phyloP scores from a whole-genome alignment of 2,888 invertebrate species.

The Chydorus sphaericus region DNA sequence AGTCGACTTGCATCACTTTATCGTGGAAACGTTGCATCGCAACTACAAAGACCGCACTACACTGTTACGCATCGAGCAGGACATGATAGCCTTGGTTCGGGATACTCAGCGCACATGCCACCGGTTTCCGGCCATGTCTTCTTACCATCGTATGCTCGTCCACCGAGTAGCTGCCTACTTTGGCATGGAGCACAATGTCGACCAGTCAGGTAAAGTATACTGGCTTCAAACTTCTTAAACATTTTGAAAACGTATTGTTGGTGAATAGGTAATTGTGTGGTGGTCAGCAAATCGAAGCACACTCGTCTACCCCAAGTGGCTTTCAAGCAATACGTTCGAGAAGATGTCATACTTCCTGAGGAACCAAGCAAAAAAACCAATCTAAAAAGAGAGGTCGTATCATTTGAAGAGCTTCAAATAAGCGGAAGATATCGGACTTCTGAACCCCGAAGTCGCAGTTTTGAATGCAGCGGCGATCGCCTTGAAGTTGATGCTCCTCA shows the following conservation, averaged over 20 bases:
- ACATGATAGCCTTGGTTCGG: slow-evolving; percentile 65
- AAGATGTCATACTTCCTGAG: slow-evolving; percentile 42
- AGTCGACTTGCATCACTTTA: slow-evolving; percentile 71
- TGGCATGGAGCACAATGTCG: slow-evolving; percentile 86
- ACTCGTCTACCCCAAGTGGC: slow-evolving; percentile 52
- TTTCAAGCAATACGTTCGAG: slow-evolving; percentile 54
- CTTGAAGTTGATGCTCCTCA: slow-evolving; percentile 32
- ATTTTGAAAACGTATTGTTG: too few species aligned
- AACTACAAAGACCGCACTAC: slow-evolving; percentile 74
- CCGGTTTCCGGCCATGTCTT: slow-evolving; percentile 83
- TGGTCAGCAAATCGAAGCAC: slow-evolving; percentile 56
- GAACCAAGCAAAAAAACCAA: slow-evolving; percentile 56
- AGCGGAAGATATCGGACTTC: neutral
- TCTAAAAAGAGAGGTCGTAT: slow-evolving; percentile 64
- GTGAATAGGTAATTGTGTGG: slow-evolving; percentile 50
- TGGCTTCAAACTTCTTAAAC: too few species aligned
- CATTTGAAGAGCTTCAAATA: slow-evolving; percentile 47
- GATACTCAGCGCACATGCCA: slow-evolving; percentile 53
- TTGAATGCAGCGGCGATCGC: slow-evolving; percentile 81
- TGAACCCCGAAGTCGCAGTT: slow-evolving; percentile 51
- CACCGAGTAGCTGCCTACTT: slow-evolving; percentile 87
- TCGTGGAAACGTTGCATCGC: slow-evolving; percentile 78
- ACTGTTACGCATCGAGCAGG: slow-evolving; percentile 73
- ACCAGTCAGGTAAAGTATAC: slow-evolving; percentile 44
- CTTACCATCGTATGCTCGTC: slow-evolving; percentile 90